Base-by-base conservation (phyloP, 2,797 vertebrate genomes). In the Danio jaintianensis region DNA sequence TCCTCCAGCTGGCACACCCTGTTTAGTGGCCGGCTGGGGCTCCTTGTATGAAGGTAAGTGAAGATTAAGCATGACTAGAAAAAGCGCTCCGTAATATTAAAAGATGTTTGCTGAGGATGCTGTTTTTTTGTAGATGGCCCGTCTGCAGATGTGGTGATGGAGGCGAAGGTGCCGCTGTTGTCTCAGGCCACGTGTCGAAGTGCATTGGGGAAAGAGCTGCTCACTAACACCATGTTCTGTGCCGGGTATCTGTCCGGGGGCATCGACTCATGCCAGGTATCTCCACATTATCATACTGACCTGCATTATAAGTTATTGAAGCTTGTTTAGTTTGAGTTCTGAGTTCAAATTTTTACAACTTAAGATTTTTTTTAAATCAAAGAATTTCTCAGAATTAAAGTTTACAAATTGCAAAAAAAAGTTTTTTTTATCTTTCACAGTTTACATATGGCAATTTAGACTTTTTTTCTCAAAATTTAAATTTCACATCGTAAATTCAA, bases 21-120 rank as follows among this genome's bases (percentile, higher is more conserved):
- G 98, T 85, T 90, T 96, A 84, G 97, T 99, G 16, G 94, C 93
- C 0, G 98, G 97, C 70, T 99, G 98, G 97, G 98, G 98, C 10
- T 97, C 97, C 4, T 93, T 97, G 55, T 97, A 94, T 4, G 96
- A 98, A 92, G 96, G 97, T 99, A 84, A 87, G 87, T 56, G 6
- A 61, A 18, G 40, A 10, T 38, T n/a, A 11, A 47, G 20, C 22
- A 55, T 8, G 11, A 15, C 40, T 61, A 15, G 12, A 68, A 48
- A 59, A 11, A 75, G 22, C n/a, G 47, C 45, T 12, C 55, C 62
- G 2, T 38, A n/a, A 40, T 62, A 40, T 40, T 15, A 10, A 45
- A 6, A 29, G 40, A 20, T 1, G 1, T 62, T 62, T 13, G 0
- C 10, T n/a, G 6, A 42, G 47, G 40, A 43, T 20, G 1, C 18